A percentile compares a stretch with the other conserved stretches of the same genome.
phyloP scores from a whole-genome alignment of 1,140 invertebrate species.

The Caenorhabditis brenneri region DNA sequence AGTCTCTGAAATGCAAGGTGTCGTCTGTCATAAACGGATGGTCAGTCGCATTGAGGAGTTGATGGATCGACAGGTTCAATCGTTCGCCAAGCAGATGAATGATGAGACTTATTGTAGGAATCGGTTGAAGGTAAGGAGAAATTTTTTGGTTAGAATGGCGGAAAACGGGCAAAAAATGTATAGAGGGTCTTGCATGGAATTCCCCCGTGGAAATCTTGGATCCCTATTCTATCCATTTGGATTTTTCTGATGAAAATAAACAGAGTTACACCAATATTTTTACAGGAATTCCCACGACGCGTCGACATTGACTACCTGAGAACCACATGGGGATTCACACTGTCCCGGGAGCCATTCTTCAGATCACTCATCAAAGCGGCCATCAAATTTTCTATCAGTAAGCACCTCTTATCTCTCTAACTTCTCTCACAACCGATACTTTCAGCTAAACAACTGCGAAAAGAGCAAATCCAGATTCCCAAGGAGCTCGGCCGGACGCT shows the following conservation, averaged over 20 bases:
- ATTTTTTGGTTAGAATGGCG: no score
- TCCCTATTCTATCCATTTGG: no score
- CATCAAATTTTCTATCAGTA: conserved; percentile 52
- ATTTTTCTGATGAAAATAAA: no score
- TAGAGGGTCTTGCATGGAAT: no score
- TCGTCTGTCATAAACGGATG: conserved; percentile 49
- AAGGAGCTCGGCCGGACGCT: conserved; percentile 61
- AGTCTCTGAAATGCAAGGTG: conserved; percentile 50
- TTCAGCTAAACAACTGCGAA: conserved; percentile 55
- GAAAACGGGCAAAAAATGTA: no score
- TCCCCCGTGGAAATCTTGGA: no score
- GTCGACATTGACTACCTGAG: conserved; percentile 59
- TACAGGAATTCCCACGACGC: conserved; percentile 52
- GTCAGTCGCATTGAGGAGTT: conserved; percentile 56
- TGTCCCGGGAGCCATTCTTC: conserved; percentile 68
- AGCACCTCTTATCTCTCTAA: conserved; percentile 6
- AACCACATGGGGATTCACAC: conserved; percentile 56
- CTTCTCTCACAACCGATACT: background rate
- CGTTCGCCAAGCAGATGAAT: conserved; percentile 39
- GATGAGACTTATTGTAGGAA: conserved; percentile 50
- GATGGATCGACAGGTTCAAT: conserved; percentile 52
- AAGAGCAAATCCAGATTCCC: conserved; percentile 65
- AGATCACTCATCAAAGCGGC: conserved; percentile 58
- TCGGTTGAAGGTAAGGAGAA: conserved; percentile 15
- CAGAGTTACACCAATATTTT: background rate